These are phyloP conservation scores for Acrobasis repandana DNA, from an alignment of 2,888 invertebrate genomes.

Conservation along the genomic window DNA sequence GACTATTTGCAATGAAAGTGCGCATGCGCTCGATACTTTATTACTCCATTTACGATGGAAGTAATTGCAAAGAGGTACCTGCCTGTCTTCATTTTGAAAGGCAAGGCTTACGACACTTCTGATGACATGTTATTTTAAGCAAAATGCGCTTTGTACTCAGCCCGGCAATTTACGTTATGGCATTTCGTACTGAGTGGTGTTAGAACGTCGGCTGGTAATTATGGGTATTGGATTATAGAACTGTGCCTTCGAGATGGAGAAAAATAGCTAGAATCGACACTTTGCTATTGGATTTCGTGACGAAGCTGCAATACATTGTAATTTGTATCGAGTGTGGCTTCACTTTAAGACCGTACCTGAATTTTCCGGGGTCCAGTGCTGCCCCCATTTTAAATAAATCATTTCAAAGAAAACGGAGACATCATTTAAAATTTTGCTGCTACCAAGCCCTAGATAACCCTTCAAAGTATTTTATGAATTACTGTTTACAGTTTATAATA, in stretches of 20 bases:
- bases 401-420: too few relatives aligned
- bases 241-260: background rate
- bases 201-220: constrained; percentile 7
- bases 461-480: too few relatives aligned
- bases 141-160: constrained; percentile 15
- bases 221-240: constrained; percentile 4
- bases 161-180: constrained; percentile 2
- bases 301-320: background rate
- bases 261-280: background rate
- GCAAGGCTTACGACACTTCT: constrained; percentile 24
- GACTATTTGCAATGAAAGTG: constrained; percentile 24
- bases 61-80: constrained; percentile 26
- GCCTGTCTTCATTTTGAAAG: constrained; percentile 30
- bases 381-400: too few relatives aligned
- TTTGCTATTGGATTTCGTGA: background rate
- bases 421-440: too few relatives aligned
- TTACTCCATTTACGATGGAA: constrained; percentile 31
- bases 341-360: too few relatives aligned
- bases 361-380: too few relatives aligned
- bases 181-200: constrained; percentile 14
- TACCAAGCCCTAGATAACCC: too few relatives aligned
- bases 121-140: constrained; percentile 24
- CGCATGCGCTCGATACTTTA: constrained; percentile 27
- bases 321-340: background rate
- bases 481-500: too few relatives aligned